A percentile compares a stretch with the other conserved stretches of the same genome.
Conservation (phyloP, 2,113 vertebrate species). For the Callocephalon fimbriatum region DNA sequence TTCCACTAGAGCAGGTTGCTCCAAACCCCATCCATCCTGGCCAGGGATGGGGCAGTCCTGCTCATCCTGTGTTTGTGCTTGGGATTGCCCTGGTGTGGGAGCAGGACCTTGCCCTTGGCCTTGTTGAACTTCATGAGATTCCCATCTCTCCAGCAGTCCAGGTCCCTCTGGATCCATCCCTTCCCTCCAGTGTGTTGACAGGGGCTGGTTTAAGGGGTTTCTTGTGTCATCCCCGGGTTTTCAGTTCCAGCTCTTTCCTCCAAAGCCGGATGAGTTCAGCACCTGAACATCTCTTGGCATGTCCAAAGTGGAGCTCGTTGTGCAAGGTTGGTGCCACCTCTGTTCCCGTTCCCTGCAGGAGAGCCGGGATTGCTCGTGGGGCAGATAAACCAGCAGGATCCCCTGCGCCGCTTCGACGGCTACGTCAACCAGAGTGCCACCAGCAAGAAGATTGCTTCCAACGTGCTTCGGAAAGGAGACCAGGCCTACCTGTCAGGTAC, state of each 20-base stretch:
- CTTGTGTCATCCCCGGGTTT: accelerated
- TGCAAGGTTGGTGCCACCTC: not conserved
- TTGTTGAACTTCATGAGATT: not conserved
- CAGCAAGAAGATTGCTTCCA: constrained; percentile 80
- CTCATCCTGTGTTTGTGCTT: not conserved
- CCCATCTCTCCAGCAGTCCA: not conserved
- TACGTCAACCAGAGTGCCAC: constrained; percentile 83
- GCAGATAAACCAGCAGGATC: constrained; percentile 82
- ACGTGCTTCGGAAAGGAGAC: constrained; percentile 86
- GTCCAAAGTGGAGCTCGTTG: accelerated
- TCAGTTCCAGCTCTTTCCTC: not conserved
- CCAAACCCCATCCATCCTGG: not conserved
- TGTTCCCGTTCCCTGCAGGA: constrained; percentile 57
- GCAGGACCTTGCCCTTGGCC: not conserved
- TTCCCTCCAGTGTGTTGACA: not conserved
- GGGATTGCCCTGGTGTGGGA: not conserved
- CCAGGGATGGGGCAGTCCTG: not conserved
- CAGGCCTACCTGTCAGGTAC: constrained; percentile 87
- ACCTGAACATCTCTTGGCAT: accelerated
- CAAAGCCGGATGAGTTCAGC: not conserved
- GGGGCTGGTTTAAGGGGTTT: not conserved
- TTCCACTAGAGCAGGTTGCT: not conserved
- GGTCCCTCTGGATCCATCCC: not conserved
- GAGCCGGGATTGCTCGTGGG: constrained; percentile 87
- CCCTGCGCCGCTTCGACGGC: constrained; percentile 88